Evolutionary conservation across 2,797 vertebrate genomes (phyloP), one percentile per base, ranked within the genome.

Genomic region (Leptoclinus maculatus): DNA sequence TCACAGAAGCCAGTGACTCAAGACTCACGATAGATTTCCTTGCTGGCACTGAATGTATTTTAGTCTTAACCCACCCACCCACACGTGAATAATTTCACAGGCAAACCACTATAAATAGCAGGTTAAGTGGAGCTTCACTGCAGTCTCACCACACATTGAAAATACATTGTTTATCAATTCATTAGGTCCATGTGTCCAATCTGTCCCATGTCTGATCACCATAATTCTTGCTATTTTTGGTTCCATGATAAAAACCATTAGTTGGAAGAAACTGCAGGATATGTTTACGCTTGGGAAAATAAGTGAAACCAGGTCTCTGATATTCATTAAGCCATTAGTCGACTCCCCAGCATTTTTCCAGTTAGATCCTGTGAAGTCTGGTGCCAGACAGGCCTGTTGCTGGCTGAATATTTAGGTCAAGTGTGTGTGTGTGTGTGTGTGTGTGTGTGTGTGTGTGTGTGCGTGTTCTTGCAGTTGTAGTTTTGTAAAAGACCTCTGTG

Each of bases 351-450:
- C 6, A 8, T 69, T 69, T 69, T 71, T 72, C 19, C 65, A n/a
- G 43, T 77, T 80, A 17, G 54, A 71, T 69, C 66, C 45, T 39
- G 14, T 80, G 66, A 69, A 75, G 65, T 67, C 65, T 58, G 54
- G 43, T 66, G 64, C 66, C 82, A 86, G 71, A 78, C 82, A 32
- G 49, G 67, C 81, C 47, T 56, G 56, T 57, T 82, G 63, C 72
- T 87, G 78, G 74, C 74, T 78, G 36, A 83, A 83, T 71, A 92
- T 88, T 13, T 91, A 66, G 89, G 92, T 92, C 87, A 93, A 83
- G 66, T 71, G 39, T 87, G 74, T 82, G 71, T 16, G 39, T 47
- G 59, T 43, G 45, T 47, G 21, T 11, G 47, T n/a, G 32, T 34
- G 32, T 34, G 32, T 72, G 38, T 87, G 75, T 83, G 71, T 60